phyloP scores from a whole-genome alignment of 2,113 vertebrate genomes.

The Aegypius monachus region DNA sequence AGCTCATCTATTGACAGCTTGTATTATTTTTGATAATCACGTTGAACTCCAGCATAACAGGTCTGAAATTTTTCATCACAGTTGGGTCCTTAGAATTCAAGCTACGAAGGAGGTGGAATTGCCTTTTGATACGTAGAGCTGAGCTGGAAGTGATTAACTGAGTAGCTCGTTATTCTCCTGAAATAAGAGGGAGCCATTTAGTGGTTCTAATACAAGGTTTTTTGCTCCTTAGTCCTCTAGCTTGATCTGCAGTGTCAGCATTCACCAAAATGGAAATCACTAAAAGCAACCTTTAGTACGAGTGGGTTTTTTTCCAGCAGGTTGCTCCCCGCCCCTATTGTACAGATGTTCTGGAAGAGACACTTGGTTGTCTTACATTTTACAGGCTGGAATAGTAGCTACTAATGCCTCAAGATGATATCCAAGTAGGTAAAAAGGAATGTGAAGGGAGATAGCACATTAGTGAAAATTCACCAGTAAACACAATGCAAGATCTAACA shows the following conservation, averaged over 20 bases:
- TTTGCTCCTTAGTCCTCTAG: conserved; percentile 69
- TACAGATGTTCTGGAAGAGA: conserved; percentile 81
- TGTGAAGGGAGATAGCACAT: not conserved
- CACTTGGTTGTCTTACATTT: conserved; percentile 74
- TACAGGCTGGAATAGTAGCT: conserved; percentile 65
- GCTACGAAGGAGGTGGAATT: not conserved
- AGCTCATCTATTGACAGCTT: not conserved
- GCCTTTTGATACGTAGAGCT: conserved; percentile 25
- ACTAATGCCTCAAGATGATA: conserved; percentile 62
- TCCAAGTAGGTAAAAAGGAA: conserved; percentile 22
- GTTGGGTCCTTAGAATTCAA: not conserved
- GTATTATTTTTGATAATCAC: not conserved
- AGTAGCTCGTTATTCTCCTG: conserved; percentile 70
- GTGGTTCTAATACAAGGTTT: conserved; percentile 62
- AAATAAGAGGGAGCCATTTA: conserved; percentile 69
- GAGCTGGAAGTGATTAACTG: conserved; percentile 73
- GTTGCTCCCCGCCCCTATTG: conserved; percentile 58
- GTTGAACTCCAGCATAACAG: not conserved
- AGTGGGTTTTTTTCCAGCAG: not conserved
- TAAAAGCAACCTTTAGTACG: conserved; percentile 68
- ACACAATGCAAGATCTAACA: conserved; percentile 38
- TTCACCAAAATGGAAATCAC: conserved; percentile 79
- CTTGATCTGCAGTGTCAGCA: conserved; percentile 78
- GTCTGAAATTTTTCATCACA: conserved; percentile 12
- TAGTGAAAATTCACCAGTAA: conserved; percentile 28